Base-by-base conservation (phyloP, 1,140 invertebrate species). In the Coenobita brevimanus region DNA sequence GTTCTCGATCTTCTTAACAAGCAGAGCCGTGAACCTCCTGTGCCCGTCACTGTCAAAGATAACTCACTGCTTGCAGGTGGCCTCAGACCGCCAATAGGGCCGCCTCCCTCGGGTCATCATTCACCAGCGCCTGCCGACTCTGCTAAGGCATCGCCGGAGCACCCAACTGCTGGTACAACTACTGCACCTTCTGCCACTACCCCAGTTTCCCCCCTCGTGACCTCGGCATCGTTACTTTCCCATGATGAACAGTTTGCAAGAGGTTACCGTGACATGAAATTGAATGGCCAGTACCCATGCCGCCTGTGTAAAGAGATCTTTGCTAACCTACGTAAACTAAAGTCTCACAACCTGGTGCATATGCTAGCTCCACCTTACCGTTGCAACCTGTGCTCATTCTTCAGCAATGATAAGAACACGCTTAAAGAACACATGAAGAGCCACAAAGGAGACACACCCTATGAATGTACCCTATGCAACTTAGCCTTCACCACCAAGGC, bases 401-500 rank as follows among this genome's bases (percentile, higher is more conserved):
- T 95, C 0, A 97, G 97, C 88, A 94, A 96, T 46, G 98, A 99
- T 91, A 98, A 99, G 92, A 96, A 96, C 13, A 97, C 97, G 0
- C 92, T 99, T 2, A 95, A 97, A 2, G 95, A 97, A 41, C 96
- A 99, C 92, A 96, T 99, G 95, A 94, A 97, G 89, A 96, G 96
- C 2, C 98, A 99, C 93, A 99, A 98, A 91, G 98, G 98, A 0
- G 97, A 99, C 91, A 94, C 97, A 3, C 98, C 98, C 0, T 99
- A 97, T 91, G 97, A 98, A 91, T 99, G 98, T 91, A 95, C 95
- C 0, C 94, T 98, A 1, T 99, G 98, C 92, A 97, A 97, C 91
- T 98, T 97, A 91, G 97, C 97, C 0, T 99, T 99, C 92, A 99
- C 98, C 1, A 99, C 98, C 0, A 99, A 99, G 91, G 94, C 94